These are phyloP conservation scores for Latrodectus hesperus DNA, from an alignment of 2,888 invertebrate species.

Conservation along the genomic window DNA sequence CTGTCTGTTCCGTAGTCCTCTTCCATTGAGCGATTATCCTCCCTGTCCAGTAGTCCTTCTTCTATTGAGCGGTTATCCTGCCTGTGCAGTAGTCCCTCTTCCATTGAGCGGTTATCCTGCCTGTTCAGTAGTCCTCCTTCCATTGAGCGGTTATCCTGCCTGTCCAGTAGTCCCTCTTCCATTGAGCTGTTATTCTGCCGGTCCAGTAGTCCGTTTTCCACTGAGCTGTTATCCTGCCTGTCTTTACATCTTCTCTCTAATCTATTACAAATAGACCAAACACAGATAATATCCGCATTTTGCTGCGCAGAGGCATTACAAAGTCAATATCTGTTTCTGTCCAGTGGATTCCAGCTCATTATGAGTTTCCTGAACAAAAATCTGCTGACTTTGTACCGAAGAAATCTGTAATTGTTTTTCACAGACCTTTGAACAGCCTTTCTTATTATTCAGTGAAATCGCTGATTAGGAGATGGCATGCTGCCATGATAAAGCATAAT, in stretches of 20 bases:
- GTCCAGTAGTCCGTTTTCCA: not conserved
- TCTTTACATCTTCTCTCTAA: not conserved
- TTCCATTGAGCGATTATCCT: not conserved
- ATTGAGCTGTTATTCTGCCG: not conserved
- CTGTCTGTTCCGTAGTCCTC: not conserved
- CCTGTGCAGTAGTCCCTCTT: not conserved
- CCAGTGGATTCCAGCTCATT: not conserved
- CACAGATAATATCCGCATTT: not conserved
- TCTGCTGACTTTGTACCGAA: not conserved
- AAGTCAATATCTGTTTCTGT: not conserved
- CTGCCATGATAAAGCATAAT: not conserved
- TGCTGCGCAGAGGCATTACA: not conserved
- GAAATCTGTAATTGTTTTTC: not conserved
- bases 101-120: not conserved
- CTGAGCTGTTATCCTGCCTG: not conserved
- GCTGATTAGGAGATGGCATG: not conserved
- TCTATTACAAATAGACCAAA: not conserved
- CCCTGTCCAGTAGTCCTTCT: not conserved
- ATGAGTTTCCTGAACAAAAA: not conserved
- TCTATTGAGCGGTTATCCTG: not conserved
- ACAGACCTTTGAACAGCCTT: not conserved
- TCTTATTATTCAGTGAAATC: not conserved
- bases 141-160: not conserved
- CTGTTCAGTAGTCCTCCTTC: not conserved
- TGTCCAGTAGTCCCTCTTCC: not conserved